Base-by-base conservation (phyloP, 2,113 vertebrate species). In the Psilopogon haemacephalus region DNA sequence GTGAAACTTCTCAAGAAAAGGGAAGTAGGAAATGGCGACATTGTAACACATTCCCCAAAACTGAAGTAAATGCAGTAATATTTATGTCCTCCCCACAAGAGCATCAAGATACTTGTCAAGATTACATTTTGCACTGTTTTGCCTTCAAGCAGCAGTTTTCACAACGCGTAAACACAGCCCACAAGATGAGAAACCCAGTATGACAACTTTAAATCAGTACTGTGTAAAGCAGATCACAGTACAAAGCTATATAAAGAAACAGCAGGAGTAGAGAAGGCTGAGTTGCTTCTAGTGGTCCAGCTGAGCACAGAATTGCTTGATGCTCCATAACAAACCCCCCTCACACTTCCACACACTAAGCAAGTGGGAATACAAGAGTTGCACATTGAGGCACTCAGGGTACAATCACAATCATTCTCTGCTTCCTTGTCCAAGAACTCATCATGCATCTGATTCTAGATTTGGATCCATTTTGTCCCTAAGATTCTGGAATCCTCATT, bases 91-190 rank as follows among this genome's bases (percentile, higher is more conserved):
- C 84, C 59, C 52, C 72, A 92, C 37, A 93, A 95, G 26, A 96
- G 69, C 80, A 82, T 91, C 89, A 96, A 95, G 92, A 89, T 94
- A 94, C 72, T 96, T 93, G 90, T 96, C 88, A 88, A 71, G 94
- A 95, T 96, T 91, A 94, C 86, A 90, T 97, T 97, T 93, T 86
- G 86, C 86, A 93, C 75, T 92, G 80, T 95, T 96, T 93, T 97
- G 95, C 96, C 94, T 97, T 95, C 81, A 79, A 96, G 95, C 94
- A 93, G 93, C 91, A 94, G 89, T 94, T 95, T 95, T 94, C 92
- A 94, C 92, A 96, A 96, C 81, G 89, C 93, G 93, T 90, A 95
- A 97, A 96, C 93, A 94, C 46, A 89, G 84, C 73, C 78, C 76
- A 95, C 74, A 79, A 82, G 85, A 97, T 88, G 86, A 95, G 92